Evolutionary conservation across 2,797 vertebrate genomes (phyloP).

Genomic region (Mormyrops boulengeri): DNA sequence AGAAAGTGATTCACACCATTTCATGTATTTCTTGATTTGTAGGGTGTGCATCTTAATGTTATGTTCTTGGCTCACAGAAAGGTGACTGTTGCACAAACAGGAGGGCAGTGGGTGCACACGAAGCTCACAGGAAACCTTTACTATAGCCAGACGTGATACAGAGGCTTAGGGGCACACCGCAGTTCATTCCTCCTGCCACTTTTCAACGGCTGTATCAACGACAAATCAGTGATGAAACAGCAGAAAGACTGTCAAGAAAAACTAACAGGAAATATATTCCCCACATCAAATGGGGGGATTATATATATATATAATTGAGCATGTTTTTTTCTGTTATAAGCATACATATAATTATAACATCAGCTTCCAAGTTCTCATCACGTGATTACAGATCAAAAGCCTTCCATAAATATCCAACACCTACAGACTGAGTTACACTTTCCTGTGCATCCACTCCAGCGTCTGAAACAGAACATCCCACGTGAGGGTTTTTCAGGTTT

Average conservation of each 20-base stretch:
- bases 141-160: background rate
- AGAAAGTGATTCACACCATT: background rate
- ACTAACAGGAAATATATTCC: background rate
- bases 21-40: background rate
- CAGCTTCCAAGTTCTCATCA: background rate
- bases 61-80: background rate
- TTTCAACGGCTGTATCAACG: background rate
- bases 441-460: background rate
- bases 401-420: background rate
- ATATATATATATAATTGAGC: too few species aligned
- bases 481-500: background rate
- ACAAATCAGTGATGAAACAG: background rate
- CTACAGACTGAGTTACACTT: background rate
- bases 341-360: background rate
- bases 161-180: background rate
- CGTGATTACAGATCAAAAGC: background rate
- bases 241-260: background rate
- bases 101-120: background rate
- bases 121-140: background rate
- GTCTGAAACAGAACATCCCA: conserved; percentile 7
- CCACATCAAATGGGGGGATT: background rate
- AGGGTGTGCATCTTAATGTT: background rate
- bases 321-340: background rate
- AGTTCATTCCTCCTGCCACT: background rate
- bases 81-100: background rate